Conservation (phyloP, 2,888 invertebrate genomes). For the Cheilosia vulpina region DNA sequence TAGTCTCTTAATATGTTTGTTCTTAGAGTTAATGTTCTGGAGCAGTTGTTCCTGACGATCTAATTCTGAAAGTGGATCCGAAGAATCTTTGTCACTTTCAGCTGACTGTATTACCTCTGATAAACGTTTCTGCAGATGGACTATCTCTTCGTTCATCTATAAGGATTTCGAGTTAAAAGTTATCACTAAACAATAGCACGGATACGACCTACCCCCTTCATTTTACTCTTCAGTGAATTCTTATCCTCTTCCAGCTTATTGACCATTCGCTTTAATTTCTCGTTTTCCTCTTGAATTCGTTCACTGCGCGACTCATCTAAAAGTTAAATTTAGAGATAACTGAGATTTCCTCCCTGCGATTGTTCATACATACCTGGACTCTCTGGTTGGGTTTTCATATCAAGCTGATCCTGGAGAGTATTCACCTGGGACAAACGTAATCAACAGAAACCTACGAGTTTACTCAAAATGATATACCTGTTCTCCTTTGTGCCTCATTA, state of each 20-base stretch:
- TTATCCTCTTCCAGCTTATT: conserved; percentile 81
- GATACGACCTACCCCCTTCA: conserved; percentile 78
- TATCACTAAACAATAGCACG: neutral
- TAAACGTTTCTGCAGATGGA: conserved; percentile 79
- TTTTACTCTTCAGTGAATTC: conserved; percentile 78
- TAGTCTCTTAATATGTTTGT: conserved; percentile 90
- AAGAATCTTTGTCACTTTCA: conserved; percentile 84
- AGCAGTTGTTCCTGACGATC: conserved; percentile 85
- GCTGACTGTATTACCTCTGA: conserved; percentile 79
- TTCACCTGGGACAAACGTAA: conserved; percentile 35
- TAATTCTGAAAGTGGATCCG: conserved; percentile 84
- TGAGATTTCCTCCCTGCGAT: neutral
- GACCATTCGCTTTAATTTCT: conserved; percentile 81
- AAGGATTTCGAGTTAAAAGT: neutral
- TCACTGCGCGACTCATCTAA: conserved; percentile 77
- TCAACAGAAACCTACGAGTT: neutral
- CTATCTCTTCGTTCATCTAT: conserved; percentile 81
- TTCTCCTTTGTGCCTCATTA: conserved; percentile 81
- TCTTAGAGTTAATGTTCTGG: conserved; percentile 86
- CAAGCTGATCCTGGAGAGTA: conserved; percentile 75
- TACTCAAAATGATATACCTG: conserved; percentile 76
- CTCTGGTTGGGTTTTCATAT: conserved; percentile 73
- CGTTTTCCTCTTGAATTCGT: conserved; percentile 80
- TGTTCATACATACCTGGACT: conserved; percentile 71
- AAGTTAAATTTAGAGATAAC: neutral